phyloP scores from a whole-genome alignment of 2,888 invertebrate genomes.

The Trypoxylon attenuatum region DNA sequence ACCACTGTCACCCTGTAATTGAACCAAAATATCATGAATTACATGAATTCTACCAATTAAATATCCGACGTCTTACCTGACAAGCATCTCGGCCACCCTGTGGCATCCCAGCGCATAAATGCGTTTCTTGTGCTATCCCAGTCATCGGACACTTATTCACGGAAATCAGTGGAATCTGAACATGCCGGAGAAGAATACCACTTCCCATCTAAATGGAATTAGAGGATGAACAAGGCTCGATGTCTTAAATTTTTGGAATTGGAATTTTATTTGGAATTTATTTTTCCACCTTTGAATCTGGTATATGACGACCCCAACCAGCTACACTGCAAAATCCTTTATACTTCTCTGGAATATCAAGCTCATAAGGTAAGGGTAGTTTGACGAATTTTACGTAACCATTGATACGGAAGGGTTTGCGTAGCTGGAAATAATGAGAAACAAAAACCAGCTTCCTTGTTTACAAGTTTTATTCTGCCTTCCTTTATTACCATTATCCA shows the following conservation, averaged over 20 bases:
- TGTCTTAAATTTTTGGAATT: not conserved
- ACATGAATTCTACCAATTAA: not conserved
- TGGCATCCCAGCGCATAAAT: constrained; percentile 60
- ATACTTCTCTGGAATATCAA: constrained; percentile 37
- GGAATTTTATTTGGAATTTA: not conserved
- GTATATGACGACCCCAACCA: constrained; percentile 56
- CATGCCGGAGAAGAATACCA: constrained; percentile 52
- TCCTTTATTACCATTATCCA: constrained; percentile 45
- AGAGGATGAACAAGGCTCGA: not conserved
- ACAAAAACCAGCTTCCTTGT: not conserved
- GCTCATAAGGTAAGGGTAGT: constrained; percentile 40
- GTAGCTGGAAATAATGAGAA: constrained; percentile 39
- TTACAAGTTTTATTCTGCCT: constrained; percentile 22
- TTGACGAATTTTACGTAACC: constrained; percentile 42
- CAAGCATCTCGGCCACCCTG: constrained; percentile 63
- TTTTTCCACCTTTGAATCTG: constrained; percentile 36
- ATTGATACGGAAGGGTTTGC: constrained; percentile 46
- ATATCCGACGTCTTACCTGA: constrained; percentile 31
- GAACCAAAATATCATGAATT: constrained; percentile 4
- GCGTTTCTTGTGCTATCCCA: constrained; percentile 28
- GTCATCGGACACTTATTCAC: constrained; percentile 36
- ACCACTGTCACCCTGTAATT: constrained; percentile 65
- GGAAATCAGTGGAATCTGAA: constrained; percentile 53
- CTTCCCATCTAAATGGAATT: constrained; percentile 27
- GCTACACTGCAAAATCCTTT: constrained; percentile 37